Evolutionary conservation across 2,113 vertebrate species (phyloP).

Genomic region (Gymnocephalus cernua): DNA sequence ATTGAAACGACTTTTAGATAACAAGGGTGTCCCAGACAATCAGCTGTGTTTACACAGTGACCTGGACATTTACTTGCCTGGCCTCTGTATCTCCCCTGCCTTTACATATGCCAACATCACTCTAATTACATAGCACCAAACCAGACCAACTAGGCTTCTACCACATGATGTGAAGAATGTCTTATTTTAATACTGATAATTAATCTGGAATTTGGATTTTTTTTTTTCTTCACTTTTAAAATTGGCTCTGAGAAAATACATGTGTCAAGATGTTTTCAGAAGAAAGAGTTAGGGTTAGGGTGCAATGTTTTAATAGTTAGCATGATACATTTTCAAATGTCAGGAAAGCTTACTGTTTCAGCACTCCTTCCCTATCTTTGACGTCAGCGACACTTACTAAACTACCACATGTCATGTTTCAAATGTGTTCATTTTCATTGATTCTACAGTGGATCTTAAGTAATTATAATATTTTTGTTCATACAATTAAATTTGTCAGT

Average conservation of each 20-base stretch:
- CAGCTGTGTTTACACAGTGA: constrained; percentile 73
- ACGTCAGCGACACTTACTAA: not conserved
- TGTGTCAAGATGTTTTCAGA: not conserved
- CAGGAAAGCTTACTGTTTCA: constrained; percentile 14
- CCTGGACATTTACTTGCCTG: constrained; percentile 71
- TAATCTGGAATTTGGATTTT: not conserved
- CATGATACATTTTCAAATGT: constrained; percentile 61
- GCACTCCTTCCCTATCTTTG: constrained; percentile 10
- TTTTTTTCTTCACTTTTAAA: not conserved
- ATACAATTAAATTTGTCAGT: not conserved
- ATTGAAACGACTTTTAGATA: constrained; percentile 83
- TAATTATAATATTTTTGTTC: not conserved
- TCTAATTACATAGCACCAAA: constrained; percentile 52
- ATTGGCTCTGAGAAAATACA: constrained; percentile 10
- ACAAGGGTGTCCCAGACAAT: constrained; percentile 79
- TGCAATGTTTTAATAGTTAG: constrained; percentile 46
- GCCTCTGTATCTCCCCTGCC: constrained; percentile 40
- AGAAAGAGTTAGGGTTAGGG: too few species aligned
- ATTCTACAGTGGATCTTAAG: not conserved
- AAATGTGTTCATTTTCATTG: not conserved
- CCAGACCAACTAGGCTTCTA: not conserved
- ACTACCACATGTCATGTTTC: not conserved
- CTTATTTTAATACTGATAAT: constrained; percentile 6
- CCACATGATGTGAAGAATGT: not conserved
- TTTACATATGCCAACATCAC: constrained; percentile 37